Conservation (phyloP, 2,888 invertebrate species). For the Petrolisthes manimaculis region DNA sequence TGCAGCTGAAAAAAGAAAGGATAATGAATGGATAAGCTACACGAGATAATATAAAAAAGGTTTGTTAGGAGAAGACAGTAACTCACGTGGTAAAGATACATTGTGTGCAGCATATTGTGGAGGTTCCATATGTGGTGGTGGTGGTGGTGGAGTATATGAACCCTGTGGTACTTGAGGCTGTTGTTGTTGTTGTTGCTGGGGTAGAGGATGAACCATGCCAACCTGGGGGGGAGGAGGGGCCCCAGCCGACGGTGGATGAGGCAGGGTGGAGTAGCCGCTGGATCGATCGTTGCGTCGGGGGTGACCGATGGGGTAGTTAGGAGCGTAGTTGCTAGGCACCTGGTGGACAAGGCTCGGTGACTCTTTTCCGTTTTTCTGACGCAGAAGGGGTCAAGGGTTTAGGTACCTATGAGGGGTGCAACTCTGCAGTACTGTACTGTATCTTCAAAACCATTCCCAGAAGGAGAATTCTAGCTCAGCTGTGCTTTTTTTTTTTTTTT, state of each 20-base stretch:
- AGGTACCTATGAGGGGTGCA: no score
- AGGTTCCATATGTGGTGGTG: slow-evolving; percentile 60
- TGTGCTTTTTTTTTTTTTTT: no score
- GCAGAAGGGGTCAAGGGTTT: no score
- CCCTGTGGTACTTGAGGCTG: slow-evolving; percentile 46
- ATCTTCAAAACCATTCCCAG: no score
- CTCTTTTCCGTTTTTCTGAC: no score
- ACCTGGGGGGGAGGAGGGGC: slow-evolving; percentile 73
- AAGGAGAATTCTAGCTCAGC: no score
- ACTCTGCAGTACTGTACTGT: no score
- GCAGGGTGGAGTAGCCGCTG: slow-evolving; percentile 81
- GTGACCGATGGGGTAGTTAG: slow-evolving; percentile 90
- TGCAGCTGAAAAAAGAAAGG: no score
- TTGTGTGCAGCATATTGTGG: slow-evolving; percentile 69
- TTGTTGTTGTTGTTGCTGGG: slow-evolving; percentile 63
- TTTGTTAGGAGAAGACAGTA: slow-evolving; percentile 66
- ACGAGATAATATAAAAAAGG: no score
- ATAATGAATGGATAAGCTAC: no score
- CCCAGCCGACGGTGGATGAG: slow-evolving; percentile 75
- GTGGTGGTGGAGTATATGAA: slow-evolving; percentile 51
- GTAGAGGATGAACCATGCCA: slow-evolving; percentile 89
- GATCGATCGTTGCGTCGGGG: slow-evolving; percentile 73
- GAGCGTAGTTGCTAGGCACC: slow-evolving; percentile 94
- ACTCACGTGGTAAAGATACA: slow-evolving; percentile 87
- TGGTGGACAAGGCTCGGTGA: slow-evolving; percentile 67